Conservation (phyloP, 1,140 invertebrate genomes). For the Bathynomus jamesi region DNA sequence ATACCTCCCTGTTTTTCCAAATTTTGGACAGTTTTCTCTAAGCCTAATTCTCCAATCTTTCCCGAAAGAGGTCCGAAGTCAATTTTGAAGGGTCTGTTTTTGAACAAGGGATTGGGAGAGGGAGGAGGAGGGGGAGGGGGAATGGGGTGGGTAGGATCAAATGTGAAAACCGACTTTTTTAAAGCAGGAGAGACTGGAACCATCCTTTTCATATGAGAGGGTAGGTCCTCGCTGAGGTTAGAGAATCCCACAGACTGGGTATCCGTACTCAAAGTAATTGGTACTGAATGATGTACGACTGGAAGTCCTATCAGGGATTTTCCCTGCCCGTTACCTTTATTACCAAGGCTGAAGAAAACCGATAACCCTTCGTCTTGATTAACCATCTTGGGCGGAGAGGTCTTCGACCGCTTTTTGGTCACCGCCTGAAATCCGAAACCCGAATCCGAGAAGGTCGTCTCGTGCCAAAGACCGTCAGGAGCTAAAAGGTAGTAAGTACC, state of each 20-base stretch:
- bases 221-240: no score
- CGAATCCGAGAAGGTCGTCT: constrained; percentile 9
- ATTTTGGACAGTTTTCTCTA: no score
- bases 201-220: no score
- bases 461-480: constrained; percentile 10
- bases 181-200: no score
- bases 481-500: constrained; percentile 14
- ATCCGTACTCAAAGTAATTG: no score
- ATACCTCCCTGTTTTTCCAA: no score
- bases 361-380: background rate
- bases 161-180: background rate
- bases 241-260: no score
- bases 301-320: background rate
- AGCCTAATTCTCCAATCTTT: background rate
- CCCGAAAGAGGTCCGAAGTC: background rate
- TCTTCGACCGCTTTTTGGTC: background rate
- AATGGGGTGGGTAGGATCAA: background rate
- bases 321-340: background rate
- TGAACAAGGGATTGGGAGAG: background rate
- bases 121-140: background rate
- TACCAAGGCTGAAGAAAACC: background rate
- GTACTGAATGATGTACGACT: background rate
- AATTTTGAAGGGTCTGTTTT: background rate
- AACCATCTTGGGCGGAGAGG: background rate
- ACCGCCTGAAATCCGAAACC: constrained; percentile 12